phyloP scores from a whole-genome alignment of 1,140 invertebrate genomes.

The Lepidurus packardi region DNA sequence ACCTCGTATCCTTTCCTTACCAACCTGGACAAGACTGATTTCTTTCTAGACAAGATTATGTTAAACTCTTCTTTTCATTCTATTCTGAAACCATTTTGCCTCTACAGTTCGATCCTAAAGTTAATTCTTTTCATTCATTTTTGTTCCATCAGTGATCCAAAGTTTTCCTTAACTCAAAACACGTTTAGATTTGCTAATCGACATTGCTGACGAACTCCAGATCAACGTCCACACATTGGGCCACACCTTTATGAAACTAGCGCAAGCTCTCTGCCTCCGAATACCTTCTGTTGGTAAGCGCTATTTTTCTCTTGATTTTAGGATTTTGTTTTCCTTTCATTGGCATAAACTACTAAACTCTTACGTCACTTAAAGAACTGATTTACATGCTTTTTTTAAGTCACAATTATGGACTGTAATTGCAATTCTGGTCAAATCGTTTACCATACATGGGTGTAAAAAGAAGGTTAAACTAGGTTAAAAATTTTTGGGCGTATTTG shows the following conservation, averaged over 20 bases:
- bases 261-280: slow-evolving; percentile 82
- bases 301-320: neutral
- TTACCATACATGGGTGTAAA: too few species aligned
- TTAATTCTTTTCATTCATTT: too few species aligned
- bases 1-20: slow-evolving; percentile 69
- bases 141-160: too few species aligned
- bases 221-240: slow-evolving; percentile 95
- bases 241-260: slow-evolving; percentile 81
- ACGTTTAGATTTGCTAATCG: slow-evolving; percentile 80
- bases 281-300: slow-evolving; percentile 82
- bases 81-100: too few species aligned
- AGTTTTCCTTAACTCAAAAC: slow-evolving; percentile 34
- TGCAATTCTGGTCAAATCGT: too few species aligned
- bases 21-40: too few species aligned
- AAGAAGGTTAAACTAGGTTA: too few species aligned
- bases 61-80: slow-evolving; percentile 31
- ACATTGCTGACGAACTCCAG: slow-evolving; percentile 94
- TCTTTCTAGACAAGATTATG: slow-evolving; percentile 32
- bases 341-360: neutral
- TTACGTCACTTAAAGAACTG: too few species aligned
- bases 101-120: too few species aligned
- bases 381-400: too few species aligned
- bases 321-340: neutral
- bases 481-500: neutral
- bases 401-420: too few species aligned